Evolutionary conservation across 2,113 vertebrate species (phyloP).

Genomic region (Neomonachus schauinslandi): DNA sequence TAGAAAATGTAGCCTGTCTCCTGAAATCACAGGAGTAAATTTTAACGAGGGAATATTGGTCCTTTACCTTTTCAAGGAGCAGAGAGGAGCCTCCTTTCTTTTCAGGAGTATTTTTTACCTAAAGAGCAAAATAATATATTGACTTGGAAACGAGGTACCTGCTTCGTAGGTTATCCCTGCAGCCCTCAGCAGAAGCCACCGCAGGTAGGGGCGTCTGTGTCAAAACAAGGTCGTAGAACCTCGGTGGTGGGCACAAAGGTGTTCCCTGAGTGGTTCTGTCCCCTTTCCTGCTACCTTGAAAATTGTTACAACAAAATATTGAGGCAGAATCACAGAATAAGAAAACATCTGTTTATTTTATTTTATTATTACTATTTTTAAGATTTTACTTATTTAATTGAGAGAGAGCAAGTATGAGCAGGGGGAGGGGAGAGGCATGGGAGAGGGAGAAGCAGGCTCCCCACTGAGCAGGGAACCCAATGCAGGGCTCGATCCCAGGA

Average conservation of each 20-base stretch:
- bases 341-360: not conserved
- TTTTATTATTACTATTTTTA: not conserved
- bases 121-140: not conserved
- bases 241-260: accelerated
- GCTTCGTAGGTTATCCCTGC: not conserved
- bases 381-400: not conserved
- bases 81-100: not conserved
- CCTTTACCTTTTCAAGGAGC: not conserved
- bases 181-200: not conserved
- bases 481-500: not conserved
- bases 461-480: not conserved
- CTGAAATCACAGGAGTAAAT: not conserved
- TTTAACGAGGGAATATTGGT: not conserved
- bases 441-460: not conserved
- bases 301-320: not conserved
- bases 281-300: not conserved
- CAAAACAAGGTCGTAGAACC: not conserved
- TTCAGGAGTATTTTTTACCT: not conserved
- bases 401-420: not conserved
- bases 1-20: not conserved
- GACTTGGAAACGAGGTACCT: not conserved
- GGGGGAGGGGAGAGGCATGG: not conserved
- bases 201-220: accelerated
- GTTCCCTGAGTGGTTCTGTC: accelerated
- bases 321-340: not conserved